A percentile compares a stretch with the other conserved stretches of the same genome.
Conservation (phyloP, 2,113 vertebrate genomes). For the Cettia cetti region DNA sequence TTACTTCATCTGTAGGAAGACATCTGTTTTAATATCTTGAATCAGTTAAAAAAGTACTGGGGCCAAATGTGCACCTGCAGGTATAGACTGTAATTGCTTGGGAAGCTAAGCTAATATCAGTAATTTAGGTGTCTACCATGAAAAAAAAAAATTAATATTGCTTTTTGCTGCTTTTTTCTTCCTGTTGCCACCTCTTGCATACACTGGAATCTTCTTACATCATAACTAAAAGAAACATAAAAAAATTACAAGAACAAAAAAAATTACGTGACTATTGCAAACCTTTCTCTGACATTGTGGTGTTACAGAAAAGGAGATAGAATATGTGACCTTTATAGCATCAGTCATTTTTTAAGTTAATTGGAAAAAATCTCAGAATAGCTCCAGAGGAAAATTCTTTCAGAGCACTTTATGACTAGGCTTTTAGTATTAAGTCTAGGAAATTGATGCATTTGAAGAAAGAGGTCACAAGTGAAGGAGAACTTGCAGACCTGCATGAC, state of each 20-base stretch:
- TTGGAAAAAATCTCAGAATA: conserved; percentile 52
- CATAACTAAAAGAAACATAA: not conserved
- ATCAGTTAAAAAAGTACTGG: not conserved
- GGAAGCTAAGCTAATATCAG: not conserved
- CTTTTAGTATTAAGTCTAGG: conserved; percentile 6
- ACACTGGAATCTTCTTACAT: not conserved
- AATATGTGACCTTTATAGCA: not conserved
- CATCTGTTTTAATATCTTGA: not conserved
- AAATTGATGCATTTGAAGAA: conserved; percentile 15
- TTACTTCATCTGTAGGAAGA: not conserved
- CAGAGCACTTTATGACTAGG: conserved; percentile 6
- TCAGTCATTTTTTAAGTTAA: conserved; percentile 51
- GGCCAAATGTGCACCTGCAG: rapidly evolving
- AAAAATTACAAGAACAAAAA: not conserved
- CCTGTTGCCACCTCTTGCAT: not conserved
- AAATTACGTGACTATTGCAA: not conserved
- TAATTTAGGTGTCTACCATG: not conserved
- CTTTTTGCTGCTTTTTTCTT: rapidly evolving
- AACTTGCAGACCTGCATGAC: not conserved
- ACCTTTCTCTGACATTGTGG: not conserved
- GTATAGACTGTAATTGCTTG: not conserved
- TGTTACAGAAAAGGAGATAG: not conserved
- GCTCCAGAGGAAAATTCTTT: conserved; percentile 31
- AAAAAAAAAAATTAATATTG: not conserved
- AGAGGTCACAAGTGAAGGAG: conserved; percentile 20